A percentile compares a stretch with the other conserved stretches of the same genome.
Evolutionary conservation across 1,140 invertebrate species (phyloP).

Genomic region (Drosophila mayri): DNA sequence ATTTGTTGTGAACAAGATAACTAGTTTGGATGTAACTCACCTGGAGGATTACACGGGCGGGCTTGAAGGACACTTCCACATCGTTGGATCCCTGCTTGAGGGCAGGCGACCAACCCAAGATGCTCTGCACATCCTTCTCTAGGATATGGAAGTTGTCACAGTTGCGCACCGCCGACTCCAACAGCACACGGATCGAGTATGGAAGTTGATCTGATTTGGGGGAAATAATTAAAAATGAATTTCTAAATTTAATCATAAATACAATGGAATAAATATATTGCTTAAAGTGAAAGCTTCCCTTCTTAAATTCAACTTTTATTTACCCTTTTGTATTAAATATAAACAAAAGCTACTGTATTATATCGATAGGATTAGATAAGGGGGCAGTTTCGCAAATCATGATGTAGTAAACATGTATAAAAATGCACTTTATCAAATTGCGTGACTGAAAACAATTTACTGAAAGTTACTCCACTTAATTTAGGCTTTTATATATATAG

Average conservation of each 20-base stretch:
- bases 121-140: conserved; percentile 94
- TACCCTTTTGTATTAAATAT: conserved; percentile 1
- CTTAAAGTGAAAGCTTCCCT: not conserved
- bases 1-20: not conserved
- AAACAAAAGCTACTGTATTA: conserved; percentile 1
- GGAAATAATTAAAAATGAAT: not conserved
- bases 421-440: not conserved
- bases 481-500: not conserved
- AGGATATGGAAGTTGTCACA: conserved; percentile 97
- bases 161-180: conserved; percentile 98
- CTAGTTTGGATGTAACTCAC: conserved; percentile 83
- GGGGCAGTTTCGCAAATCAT: not conserved
- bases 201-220: conserved; percentile 89
- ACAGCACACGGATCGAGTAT: conserved; percentile 95
- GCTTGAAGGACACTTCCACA: conserved; percentile 98
- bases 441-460: conserved; percentile 3
- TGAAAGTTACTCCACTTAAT: not conserved
- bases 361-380: conserved; percentile 4
- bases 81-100: conserved; percentile 87
- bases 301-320: not conserved
- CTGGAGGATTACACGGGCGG: conserved; percentile 97
- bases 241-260: not conserved
- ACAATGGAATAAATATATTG: not conserved
- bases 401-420: conserved; percentile 1
- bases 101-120: conserved; percentile 95